These are phyloP conservation scores for Syngnathoides biaculeatus DNA, from an alignment of 2,113 vertebrate species.

Conservation along the genomic window DNA sequence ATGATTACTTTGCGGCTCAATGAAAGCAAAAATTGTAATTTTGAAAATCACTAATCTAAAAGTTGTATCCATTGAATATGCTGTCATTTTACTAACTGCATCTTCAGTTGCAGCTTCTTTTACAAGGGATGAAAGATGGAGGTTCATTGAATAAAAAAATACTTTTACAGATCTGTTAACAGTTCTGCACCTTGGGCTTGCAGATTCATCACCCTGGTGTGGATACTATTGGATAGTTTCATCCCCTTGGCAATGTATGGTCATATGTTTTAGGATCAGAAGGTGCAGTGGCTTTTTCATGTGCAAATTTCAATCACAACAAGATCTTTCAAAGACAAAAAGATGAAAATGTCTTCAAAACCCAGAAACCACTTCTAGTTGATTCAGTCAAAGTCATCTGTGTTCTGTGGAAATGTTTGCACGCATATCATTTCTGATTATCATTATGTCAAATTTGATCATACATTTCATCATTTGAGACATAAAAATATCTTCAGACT, in stretches of 20 bases:
- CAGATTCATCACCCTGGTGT: background rate
- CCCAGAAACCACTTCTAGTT: background rate
- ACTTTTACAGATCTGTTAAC: slow-evolving; percentile 8
- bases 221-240: background rate
- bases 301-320: background rate
- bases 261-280: background rate
- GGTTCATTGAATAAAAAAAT: slow-evolving; percentile 19
- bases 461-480: background rate
- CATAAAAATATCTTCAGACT: no score
- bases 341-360: background rate
- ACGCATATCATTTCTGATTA: background rate
- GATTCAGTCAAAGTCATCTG: background rate
- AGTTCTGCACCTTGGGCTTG: background rate
- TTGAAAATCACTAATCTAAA: slow-evolving; percentile 59
- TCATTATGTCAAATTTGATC: background rate
- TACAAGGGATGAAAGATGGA: slow-evolving; percentile 29
- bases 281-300: background rate
- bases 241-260: background rate
- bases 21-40: slow-evolving; percentile 59
- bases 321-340: background rate
- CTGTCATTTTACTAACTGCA: slow-evolving; percentile 58
- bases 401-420: no score
- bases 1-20: slow-evolving; percentile 52
- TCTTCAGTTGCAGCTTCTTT: slow-evolving; percentile 25
- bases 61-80: slow-evolving; percentile 49